Percentiles rank a stretch among this genome's conserved stretches.
These are phyloP conservation scores for Pygoscelis adeliae DNA, from an alignment of 2,113 vertebrate genomes.

Conservation along the genomic window DNA sequence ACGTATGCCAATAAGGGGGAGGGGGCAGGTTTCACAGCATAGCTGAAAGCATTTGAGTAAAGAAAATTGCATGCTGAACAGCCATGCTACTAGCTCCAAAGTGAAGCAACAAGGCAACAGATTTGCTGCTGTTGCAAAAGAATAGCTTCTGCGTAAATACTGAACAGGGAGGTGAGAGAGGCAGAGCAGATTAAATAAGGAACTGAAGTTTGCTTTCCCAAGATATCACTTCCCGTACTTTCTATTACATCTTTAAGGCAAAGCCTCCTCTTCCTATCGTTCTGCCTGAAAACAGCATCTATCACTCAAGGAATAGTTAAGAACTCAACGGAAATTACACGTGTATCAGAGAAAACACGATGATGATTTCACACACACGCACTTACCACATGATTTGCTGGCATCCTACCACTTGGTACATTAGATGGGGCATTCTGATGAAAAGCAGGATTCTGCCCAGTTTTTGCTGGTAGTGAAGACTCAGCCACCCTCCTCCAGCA, in stretches of 20 bases:
- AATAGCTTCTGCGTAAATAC: background rate
- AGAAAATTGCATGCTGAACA: background rate
- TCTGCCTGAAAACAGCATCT: background rate
- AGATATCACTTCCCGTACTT: background rate
- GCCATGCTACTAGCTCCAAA: background rate
- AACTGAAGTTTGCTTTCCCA: background rate
- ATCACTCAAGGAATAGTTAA: background rate
- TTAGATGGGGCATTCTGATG: background rate
- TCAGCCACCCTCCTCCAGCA: background rate
- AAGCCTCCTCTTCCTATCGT: background rate
- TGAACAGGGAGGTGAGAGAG: background rate
- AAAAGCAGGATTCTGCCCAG: background rate
- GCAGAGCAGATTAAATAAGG: background rate
- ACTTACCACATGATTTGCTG: background rate
- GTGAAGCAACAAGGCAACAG: background rate
- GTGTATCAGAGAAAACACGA: rapidly evolving
- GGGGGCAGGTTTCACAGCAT: background rate
- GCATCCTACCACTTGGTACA: rapidly evolving
- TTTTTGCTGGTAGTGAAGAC: background rate
- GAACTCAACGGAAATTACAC: background rate
- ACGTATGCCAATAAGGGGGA: background rate
- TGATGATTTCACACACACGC: background rate
- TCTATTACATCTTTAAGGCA: background rate
- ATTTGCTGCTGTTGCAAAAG: background rate
- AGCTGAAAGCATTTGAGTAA: background rate